phyloP scores from a whole-genome alignment of 2,888 invertebrate genomes.

The Diploptera punctata region DNA sequence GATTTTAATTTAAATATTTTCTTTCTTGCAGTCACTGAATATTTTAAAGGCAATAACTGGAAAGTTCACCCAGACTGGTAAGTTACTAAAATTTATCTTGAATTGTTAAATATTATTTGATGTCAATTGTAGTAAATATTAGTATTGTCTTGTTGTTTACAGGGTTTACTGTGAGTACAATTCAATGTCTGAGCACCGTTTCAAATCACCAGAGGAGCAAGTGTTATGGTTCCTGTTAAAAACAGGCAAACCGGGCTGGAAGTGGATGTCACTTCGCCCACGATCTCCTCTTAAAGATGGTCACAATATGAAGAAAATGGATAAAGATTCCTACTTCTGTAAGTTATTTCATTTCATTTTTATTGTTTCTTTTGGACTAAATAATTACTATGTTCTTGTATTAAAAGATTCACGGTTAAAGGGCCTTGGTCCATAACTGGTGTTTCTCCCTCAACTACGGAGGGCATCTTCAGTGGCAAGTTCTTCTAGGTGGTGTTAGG shows the following conservation, averaged over 20 bases:
- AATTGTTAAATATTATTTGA: too few species aligned
- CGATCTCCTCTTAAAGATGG: slow-evolving; percentile 65
- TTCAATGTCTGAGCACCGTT: slow-evolving; percentile 79
- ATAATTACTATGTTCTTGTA: too few species aligned
- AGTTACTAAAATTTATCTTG: too few species aligned
- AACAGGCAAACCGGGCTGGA: slow-evolving; percentile 84
- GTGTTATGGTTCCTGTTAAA: slow-evolving; percentile 82
- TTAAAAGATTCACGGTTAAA: too few species aligned
- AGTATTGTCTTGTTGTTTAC: too few species aligned
- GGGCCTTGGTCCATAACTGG: too few species aligned
- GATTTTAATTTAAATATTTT: too few species aligned
- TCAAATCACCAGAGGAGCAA: slow-evolving; percentile 83
- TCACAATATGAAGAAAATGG: slow-evolving; percentile 67
- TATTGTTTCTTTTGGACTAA: too few species aligned
- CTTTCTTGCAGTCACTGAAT: slow-evolving; percentile 77
- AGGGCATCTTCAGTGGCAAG: too few species aligned
- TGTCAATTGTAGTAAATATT: too few species aligned
- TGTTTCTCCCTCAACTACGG: too few species aligned
- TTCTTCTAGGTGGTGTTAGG: too few species aligned
- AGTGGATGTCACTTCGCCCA: slow-evolving; percentile 85
- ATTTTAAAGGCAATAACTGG: slow-evolving; percentile 86
- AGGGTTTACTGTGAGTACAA: slow-evolving; percentile 93
- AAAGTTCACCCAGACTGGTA: slow-evolving; percentile 88
- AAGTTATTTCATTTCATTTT: slow-evolving; percentile 55
- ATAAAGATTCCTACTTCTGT: slow-evolving; percentile 80